Evolutionary conservation across 2,888 invertebrate species (phyloP), one percentile per base, ranked within the genome.

Genomic region (Rhagonycha fulva): DNA sequence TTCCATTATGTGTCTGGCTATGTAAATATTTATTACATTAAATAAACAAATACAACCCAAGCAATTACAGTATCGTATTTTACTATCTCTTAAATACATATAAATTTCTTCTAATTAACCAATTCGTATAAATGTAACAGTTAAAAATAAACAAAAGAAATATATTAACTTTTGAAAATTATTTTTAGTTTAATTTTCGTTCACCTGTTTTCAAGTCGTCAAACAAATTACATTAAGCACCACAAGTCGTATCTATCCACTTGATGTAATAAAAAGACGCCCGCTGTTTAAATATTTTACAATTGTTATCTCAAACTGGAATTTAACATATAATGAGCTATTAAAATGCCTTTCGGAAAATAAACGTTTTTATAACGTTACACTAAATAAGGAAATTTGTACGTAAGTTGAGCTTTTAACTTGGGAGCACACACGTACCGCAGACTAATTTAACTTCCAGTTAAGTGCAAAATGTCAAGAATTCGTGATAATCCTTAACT

Each of bases 381-480:
- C 67, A 23, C 66, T 72, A 72, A 72, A 72, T 72, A 72, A 72
- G 71, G 67, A 62, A 66, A 72, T 72, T 72, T 72, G 67, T 72
- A 71, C 30, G 23, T 28, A 62, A 26, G 61, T 62, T 62, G 23
- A 24, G 67, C 23, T 60, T 23, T n/a, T 11, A 72, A 19, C 61
- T 62, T 24, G 24, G 66, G 32, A 72, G 66, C 71, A 72, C 71
- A 71, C 71, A 72, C 71, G 71, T 72, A 72, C 71, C 71, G 71
- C 71, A 72, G 32, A 12, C 63, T 72, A 62, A 72, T 72, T 72
- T 72, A 72, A 62, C 23, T 72, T 66, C 47, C n/a, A 66, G 71
- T 66, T 66, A 66, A 66, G 26, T 26, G 26, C 63, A 19, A 66
- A 66, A 66, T 66, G 63, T 66, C 19, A 23, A 62, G 24, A 47